Evolutionary conservation across 2,888 invertebrate species (phyloP), one percentile per base, ranked within the genome.

Genomic region (Ochropacha duplaris): DNA sequence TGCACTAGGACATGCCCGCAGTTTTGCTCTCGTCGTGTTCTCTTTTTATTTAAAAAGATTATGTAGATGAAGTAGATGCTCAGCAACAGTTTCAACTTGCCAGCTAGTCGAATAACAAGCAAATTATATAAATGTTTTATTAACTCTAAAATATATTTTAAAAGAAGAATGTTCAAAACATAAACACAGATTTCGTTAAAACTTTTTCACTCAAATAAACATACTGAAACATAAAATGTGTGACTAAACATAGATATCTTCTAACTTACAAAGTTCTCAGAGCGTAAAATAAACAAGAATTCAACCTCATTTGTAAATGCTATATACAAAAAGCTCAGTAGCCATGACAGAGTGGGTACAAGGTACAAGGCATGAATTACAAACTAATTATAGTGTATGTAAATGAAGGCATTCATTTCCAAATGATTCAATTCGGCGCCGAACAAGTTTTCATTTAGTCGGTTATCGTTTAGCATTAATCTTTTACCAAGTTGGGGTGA

Each of bases 391-490:
- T 74, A 79, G 74, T 74, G 78, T 84, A 90, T 90, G 88, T 83
- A 88, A 90, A 91, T 89, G 80, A 83, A 83, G 76, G 67, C 78
- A 80, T 85, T 84, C 77, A 81, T 83, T 83, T 78, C 81, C 83
- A 84, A 89, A 88, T 87, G 82, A 85, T 87, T 90, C 88, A 88
- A 91, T 90, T 87, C 87, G 69, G 68, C 68, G 74, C 69, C 72
- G 68, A 70, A 66, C 71, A 75, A 75, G 79, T 86, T 87, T 88
- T 87, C 83, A 88, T 88, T 87, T 84, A 82, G 78, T 65, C 62
- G 61, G 74, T 77, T 87, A 88, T 89, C 87, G 71, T 63, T 52
- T 51, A 49, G 63, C 79, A 83, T 79, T 79, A 76, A 87, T 87
- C 86, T 84, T 76, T 72, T 62, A 70, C 65, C 62, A 68, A 70